phyloP scores from a whole-genome alignment of 2,888 invertebrate genomes.

The Theretra japonica region DNA sequence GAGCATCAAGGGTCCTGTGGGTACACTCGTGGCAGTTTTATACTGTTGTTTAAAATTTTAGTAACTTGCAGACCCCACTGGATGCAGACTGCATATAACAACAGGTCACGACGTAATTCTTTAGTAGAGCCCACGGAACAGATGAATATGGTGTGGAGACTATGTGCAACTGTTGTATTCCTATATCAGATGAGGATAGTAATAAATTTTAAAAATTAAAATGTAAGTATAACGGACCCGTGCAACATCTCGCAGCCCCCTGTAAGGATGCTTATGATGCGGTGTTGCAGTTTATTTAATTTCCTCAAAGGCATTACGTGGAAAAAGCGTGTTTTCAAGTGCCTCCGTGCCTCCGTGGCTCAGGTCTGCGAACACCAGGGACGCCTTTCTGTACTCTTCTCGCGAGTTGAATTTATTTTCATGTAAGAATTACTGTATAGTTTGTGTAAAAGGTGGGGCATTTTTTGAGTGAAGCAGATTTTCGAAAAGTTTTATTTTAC shows the following conservation, averaged over 20 bases:
- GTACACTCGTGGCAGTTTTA: too few species aligned
- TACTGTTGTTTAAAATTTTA: too few species aligned
- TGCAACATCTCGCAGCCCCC: slow-evolving; percentile 45
- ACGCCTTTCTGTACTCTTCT: neutral
- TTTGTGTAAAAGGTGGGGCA: neutral
- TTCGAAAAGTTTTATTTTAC: too few species aligned
- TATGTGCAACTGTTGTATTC: too few species aligned
- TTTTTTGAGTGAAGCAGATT: too few species aligned
- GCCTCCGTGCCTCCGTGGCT: slow-evolving; percentile 42
- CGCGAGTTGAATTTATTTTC: neutral
- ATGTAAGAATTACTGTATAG: neutral
- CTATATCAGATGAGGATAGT: too few species aligned
- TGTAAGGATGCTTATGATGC: slow-evolving; percentile 76
- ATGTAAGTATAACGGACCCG: slow-evolving; percentile 43
- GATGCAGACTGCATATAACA: too few species aligned
- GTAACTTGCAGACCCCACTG: too few species aligned
- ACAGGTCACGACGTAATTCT: too few species aligned
- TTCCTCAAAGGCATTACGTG: slow-evolving; percentile 81
- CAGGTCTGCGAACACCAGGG: neutral
- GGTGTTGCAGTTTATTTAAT: slow-evolving; percentile 83
- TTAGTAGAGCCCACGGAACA: too few species aligned
- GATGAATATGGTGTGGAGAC: too few species aligned
- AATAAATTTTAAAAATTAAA: neutral
- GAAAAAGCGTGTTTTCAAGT: slow-evolving; percentile 78
- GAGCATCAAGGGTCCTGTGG: too few species aligned